phyloP scores from a whole-genome alignment of 2,888 invertebrate genomes.

The Didymodactylos carnosus region DNA sequence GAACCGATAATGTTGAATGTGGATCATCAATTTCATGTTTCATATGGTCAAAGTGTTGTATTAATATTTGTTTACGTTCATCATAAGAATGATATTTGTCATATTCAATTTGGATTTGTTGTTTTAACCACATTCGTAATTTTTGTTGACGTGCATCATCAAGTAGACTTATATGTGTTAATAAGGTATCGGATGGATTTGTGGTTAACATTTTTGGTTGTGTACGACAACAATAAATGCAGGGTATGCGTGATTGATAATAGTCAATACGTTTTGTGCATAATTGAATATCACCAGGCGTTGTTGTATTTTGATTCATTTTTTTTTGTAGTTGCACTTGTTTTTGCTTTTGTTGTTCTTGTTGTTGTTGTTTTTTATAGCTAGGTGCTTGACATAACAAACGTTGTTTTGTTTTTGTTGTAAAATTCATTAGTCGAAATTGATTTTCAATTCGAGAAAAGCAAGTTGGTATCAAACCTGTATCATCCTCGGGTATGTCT shows the following conservation, averaged over 20 bases:
- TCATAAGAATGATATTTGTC: background rate
- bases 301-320: background rate
- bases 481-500: background rate
- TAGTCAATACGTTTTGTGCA: background rate
- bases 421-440: background rate
- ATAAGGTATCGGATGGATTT: too few relatives aligned
- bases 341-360: background rate
- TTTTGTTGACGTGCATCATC: background rate
- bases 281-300: background rate
- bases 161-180: too few relatives aligned
- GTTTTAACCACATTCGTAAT: background rate
- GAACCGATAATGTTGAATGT: background rate
- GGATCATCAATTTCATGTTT: background rate
- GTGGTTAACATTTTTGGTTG: background rate
- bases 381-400: background rate
- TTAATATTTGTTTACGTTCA: background rate
- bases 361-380: background rate
- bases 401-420: background rate
- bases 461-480: background rate
- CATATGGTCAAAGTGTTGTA: background rate
- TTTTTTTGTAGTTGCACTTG: background rate
- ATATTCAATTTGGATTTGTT: background rate
- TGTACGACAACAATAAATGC: background rate
- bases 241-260: background rate
- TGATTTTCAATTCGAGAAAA: background rate